Evolutionary conservation across 2,888 invertebrate species (phyloP), one percentile per base, ranked within the genome.

Genomic region (Seira sanloemensis): DNA sequence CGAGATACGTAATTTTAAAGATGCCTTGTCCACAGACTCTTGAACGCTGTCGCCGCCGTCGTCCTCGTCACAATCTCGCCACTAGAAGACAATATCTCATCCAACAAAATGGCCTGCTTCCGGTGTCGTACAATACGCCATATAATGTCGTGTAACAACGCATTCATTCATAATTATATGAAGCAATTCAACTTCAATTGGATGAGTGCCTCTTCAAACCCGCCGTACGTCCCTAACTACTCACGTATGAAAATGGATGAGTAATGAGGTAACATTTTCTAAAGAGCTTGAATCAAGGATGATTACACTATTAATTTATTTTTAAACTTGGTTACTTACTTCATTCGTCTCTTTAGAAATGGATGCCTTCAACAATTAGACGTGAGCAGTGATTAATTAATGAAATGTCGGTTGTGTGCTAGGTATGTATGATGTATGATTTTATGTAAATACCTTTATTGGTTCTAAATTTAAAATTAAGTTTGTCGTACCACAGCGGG

Each of bases 31-130:
- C 12, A 37, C 37, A 37, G 37, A 37, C 5, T 37, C 5, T 24
- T 75, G 50, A 4, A 1, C 9, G 19, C 27, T 12, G 68, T 58
- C 77, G 62, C 68, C 62, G 67, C 24, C 76, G 67, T 54, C 24
- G 12, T 18, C n/a, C 37, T 9, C 37, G 37, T 37, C 37, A 9
- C 58, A 58, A 58, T 5, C 18, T 5, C 7, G 58, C 18, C 9
- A 58, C n/a, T 58, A 58, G n/a, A n/a, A 58, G 2, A 12, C 37
- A 4, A 37, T 12, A 58, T 58, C 58, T n/a, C 58, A n/a, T 58
- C 7, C 58, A 58, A 26, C 18, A 24, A 67, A 79, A 79, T 79
- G 72, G 67, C 67, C 66, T 19, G 21, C 73, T 79, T 79, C 79
- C 79, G 54, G 5, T 37, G 1, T 9, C 18, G n/a, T 9, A 58